Percentiles rank a stretch among this genome's conserved stretches.
phyloP scores from a whole-genome alignment of 2,888 invertebrate genomes.

The Apamea sordens region DNA sequence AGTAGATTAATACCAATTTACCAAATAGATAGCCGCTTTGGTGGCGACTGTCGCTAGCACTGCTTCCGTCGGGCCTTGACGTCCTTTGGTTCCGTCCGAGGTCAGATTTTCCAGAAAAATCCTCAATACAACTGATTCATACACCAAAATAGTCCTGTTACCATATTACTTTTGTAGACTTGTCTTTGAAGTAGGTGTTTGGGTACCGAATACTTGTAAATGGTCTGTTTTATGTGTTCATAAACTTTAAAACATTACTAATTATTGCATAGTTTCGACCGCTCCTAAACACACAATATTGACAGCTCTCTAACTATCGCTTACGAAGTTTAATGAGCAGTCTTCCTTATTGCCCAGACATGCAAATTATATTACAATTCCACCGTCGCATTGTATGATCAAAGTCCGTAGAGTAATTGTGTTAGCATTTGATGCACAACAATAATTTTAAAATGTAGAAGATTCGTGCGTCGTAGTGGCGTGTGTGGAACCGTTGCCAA shows the following conservation, averaged over 20 bases:
- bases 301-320: constrained; percentile 27
- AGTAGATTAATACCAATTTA: constrained; percentile 47
- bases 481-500: constrained; percentile 34
- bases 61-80: constrained; percentile 41
- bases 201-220: constrained; percentile 26
- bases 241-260: constrained; percentile 30
- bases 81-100: constrained; percentile 25
- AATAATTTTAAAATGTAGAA: constrained; percentile 26
- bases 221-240: constrained; percentile 18
- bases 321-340: constrained; percentile 30
- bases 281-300: constrained; percentile 35
- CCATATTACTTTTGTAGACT: constrained; percentile 4
- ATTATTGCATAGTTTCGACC: constrained; percentile 21
- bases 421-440: constrained; percentile 33
- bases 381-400: constrained; percentile 38
- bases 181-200: constrained; percentile 8
- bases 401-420: constrained; percentile 18
- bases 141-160: constrained; percentile 20
- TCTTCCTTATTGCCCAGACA: constrained; percentile 45
- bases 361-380: constrained; percentile 40
- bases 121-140: neutral
- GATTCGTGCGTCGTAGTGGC: constrained; percentile 19
- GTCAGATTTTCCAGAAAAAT: constrained; percentile 35
- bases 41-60: constrained; percentile 10
- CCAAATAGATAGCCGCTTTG: constrained; percentile 36